Evolutionary conservation across 2,888 invertebrate species (phyloP), one percentile per base, ranked within the genome.

Genomic region (Glaucopsyche alexis): DNA sequence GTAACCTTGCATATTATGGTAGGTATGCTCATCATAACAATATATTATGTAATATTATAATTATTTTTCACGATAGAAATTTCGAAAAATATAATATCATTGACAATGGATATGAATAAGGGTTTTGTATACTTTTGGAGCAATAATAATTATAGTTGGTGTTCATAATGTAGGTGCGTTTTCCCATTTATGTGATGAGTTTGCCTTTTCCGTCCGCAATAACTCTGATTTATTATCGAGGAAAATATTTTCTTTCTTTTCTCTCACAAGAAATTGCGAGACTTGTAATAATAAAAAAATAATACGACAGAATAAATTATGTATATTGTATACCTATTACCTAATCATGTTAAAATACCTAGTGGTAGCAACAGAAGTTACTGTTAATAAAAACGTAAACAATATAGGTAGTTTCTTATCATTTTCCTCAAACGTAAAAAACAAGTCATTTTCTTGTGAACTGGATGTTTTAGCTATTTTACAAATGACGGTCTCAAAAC

Each of bases 321-420:
- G 2, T n/a, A n/a, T n/a, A 29, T 29, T 29, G 29, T 29, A 29
- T 29, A 29, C 4, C 29, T 29, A 29, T 29, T 29, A 29, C 29
- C 29, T 29, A 2, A 42, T 7, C 42, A 6, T 8, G 42, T 6
- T 6, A n/a, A n/a, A n/a, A n/a, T n/a, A 42, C 6, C 8, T 42
- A 2, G 29, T 4, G 29, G 11, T 29, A 60, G 38, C 29, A 13
- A 60, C 60, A 60, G 29, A 4, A 38, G 60, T 8, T 19, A 11
- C n/a, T n/a, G 55, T 55, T 55, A 16, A 11, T 55, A 55, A 11
- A 55, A 52, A 55, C 55, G 11, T 55, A 55, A 55, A 55, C 55
- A 60, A 6, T 38, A 29, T 7, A 14, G 6, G 29, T 14, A 14
- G 6, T 60, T 14, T 38, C 60, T 60, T 60, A 60, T 60, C 60